Base-by-base conservation (phyloP, 2,797 vertebrate species). In the Fratercula arctica region DNA sequence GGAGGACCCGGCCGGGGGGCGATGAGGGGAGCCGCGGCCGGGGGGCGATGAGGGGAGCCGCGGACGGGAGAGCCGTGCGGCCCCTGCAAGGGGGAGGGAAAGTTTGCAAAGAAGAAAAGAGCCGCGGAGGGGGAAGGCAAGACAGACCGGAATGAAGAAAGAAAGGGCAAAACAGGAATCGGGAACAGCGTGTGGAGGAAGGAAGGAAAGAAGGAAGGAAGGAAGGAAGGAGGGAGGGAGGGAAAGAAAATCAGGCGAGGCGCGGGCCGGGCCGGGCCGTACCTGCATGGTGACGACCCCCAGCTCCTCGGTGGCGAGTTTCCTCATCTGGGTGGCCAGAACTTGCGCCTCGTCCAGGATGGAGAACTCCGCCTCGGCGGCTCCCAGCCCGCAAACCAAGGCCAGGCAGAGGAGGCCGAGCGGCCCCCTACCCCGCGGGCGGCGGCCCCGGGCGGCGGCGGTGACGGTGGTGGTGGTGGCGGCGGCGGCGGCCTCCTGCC, bases 241-340 rank as follows among this genome's bases (percentile, higher is more conserved):
- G 23, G 39, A 76, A 31, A n/a, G 63, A 35, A 64, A 41, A 45
- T 23, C 79, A 61, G 50, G 61, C 20, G 57, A 53, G 48, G n/a
- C 45, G 41, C 28, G 51, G 35, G 51, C 53, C 57, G 26, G 68
- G 33, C 33, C 60, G 78, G 41, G 91, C 89, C 76, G 97, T 98
- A 99, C 99, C 99, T 99, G 99, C 99, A 99, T 99, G 20, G 98
- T 99, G 92, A 99, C 98, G 66, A 99, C 99, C 87, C 99, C 98
- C 91, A 99, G 98, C 97, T 99, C 99, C 97, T 99, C 99, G 4
- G 98, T 97, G 43, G 99, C 99, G 63, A 99, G 98, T 90, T 98
- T 99, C 74, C 98, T 98, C 99, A 99, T 99, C 95, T 99, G 99
- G 41, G 98, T 97, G 60, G 99, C 98, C 97, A 99, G 93, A 94